A percentile compares a stretch with the other conserved stretches of the same genome.
Evolutionary conservation across 2,113 vertebrate species (phyloP).

Genomic region (Porphyrio hochstetteri): DNA sequence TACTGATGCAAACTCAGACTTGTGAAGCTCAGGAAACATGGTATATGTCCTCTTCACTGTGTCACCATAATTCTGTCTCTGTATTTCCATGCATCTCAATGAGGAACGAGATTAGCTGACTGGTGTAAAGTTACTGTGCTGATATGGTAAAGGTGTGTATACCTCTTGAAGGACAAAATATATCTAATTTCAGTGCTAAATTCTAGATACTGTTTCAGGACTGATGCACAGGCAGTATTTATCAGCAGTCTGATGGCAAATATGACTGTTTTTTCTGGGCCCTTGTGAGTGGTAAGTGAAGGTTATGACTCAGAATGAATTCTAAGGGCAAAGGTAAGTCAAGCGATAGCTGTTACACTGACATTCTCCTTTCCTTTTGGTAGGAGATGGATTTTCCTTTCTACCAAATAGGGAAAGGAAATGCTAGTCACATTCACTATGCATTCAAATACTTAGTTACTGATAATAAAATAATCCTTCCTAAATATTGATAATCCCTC

Average conservation of each 20-base stretch:
- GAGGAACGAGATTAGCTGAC: neutral
- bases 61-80: neutral
- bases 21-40: neutral
- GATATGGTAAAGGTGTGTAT: neutral
- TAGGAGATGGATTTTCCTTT: neutral
- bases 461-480: neutral
- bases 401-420: neutral
- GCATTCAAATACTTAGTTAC: neutral
- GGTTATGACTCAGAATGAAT: neutral
- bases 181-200: slow-evolving; percentile 1
- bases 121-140: neutral
- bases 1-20: neutral
- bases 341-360: neutral
- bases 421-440: neutral
- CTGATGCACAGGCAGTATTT: neutral
- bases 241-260: neutral
- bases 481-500: neutral
- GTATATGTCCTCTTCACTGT: neutral
- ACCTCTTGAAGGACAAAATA: slow-evolving; percentile 6
- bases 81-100: neutral
- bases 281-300: neutral
- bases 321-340: neutral
- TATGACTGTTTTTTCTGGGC: neutral
- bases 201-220: neutral
- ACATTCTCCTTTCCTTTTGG: neutral